Conservation (phyloP, 2,797 vertebrate genomes). For the Pantherophis vulpinus region DNA sequence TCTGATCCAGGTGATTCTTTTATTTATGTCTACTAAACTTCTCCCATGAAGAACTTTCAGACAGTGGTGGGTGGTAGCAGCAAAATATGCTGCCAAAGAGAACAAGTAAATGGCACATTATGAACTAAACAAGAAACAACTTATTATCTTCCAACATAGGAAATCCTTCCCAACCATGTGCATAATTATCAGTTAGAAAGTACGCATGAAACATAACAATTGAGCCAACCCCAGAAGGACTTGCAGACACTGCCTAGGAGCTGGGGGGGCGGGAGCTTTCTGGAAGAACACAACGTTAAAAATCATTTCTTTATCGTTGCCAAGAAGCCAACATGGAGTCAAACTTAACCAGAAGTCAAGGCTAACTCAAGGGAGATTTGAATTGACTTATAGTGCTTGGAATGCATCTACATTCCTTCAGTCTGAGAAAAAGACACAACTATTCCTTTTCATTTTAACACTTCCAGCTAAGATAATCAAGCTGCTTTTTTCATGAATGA, state of each 20-base stretch:
- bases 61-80: neutral
- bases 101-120: neutral
- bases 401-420: neutral
- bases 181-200: neutral
- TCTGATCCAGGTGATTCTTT: no score
- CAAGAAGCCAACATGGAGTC: neutral
- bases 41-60: neutral
- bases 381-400: neutral
- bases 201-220: neutral
- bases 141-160: neutral
- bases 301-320: neutral
- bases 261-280: rapidly evolving
- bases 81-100: neutral
- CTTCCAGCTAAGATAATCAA: conserved; percentile 15
- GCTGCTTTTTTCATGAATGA: conserved; percentile 7
- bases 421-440: neutral
- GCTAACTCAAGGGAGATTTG: neutral
- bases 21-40: neutral
- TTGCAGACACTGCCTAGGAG: neutral
- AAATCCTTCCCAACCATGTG: neutral
- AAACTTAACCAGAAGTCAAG: neutral
- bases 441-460: conserved; percentile 1
- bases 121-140: neutral
- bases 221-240: neutral
- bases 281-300: neutral